These are phyloP conservation scores for Synergus umbraculus DNA, from an alignment of 2,888 invertebrate species.

Conservation along the genomic window DNA sequence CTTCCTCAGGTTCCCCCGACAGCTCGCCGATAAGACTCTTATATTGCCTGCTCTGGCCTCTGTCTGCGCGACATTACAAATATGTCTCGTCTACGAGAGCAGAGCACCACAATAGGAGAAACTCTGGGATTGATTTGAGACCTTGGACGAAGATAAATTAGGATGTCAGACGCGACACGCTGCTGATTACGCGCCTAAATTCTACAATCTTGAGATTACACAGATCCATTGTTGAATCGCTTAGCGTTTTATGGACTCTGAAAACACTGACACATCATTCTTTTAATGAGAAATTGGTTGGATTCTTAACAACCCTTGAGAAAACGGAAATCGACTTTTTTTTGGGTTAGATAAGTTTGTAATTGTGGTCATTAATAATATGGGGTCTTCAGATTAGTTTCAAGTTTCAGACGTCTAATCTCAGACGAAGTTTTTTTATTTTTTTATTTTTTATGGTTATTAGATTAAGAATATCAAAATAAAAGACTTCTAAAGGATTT, in stretches of 20 bases:
- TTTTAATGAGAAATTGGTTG: neutral
- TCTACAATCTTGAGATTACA: neutral
- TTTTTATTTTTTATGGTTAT: too few relatives aligned
- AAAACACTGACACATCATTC: neutral
- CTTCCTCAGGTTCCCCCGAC: conserved; percentile 47
- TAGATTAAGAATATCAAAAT: too few relatives aligned
- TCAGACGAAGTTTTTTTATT: too few relatives aligned
- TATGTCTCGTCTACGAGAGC: conserved; percentile 32
- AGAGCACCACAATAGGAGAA: neutral
- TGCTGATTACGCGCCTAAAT: conserved; percentile 10
- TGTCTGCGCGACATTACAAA: conserved; percentile 35
- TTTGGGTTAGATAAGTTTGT: neutral
- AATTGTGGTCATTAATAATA: conserved; percentile 3
- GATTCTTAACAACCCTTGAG: neutral
- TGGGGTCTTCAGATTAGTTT: neutral
- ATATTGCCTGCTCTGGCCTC: neutral
- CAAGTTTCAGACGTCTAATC: too few relatives aligned
- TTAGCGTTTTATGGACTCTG: neutral
- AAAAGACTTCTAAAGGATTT: too few relatives aligned
- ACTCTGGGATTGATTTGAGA: conserved; percentile 13
- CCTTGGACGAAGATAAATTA: conserved; percentile 24
- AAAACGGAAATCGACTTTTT: neutral
- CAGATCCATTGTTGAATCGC: neutral
- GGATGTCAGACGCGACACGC: conserved; percentile 15
- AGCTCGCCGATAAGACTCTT: conserved; percentile 32